These are phyloP conservation scores for Eulimnadia texana DNA, from an alignment of 1,140 invertebrate genomes.

Conservation along the genomic window DNA sequence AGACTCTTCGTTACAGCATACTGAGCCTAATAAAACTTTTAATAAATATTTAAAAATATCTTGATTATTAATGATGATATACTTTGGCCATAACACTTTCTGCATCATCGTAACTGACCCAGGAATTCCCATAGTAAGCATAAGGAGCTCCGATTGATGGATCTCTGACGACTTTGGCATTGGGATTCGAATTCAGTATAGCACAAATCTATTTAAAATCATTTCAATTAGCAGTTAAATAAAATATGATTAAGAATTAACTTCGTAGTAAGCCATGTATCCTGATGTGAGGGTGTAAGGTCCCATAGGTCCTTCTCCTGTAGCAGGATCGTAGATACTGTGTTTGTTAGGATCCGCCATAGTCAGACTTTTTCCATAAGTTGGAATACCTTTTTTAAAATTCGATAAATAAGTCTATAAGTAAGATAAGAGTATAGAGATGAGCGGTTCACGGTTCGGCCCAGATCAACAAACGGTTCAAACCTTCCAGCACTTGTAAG, in stretches of 20 bases:
- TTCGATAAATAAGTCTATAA: too few relatives aligned
- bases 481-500: too few relatives aligned
- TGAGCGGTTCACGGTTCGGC: too few relatives aligned
- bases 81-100: conserved; percentile 12
- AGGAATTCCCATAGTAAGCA: conserved; percentile 43
- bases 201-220: conserved; percentile 84
- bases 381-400: conserved; percentile 21
- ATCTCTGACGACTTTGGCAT: conserved; percentile 29
- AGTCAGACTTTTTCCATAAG: conserved; percentile 29
- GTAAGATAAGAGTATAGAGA: too few relatives aligned
- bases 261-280: conserved; percentile 26
- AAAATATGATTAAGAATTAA: too few relatives aligned
- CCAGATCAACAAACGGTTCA: neutral
- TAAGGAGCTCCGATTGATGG: conserved; percentile 44
- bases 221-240: neutral
- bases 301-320: conserved; percentile 20
- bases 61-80: neutral
- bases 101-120: conserved; percentile 60
- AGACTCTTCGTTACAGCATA: conserved; percentile 23
- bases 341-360: conserved; percentile 22
- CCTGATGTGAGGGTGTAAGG: conserved; percentile 13
- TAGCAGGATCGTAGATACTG: conserved; percentile 24
- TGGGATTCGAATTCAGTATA: conserved; percentile 54
- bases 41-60: neutral
- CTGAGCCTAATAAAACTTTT: conserved; percentile 4